Percentiles rank a stretch among this genome's conserved stretches.
Evolutionary conservation across 1,140 invertebrate species (phyloP).

Genomic region (Macrotrachela quadricornifera): DNA sequence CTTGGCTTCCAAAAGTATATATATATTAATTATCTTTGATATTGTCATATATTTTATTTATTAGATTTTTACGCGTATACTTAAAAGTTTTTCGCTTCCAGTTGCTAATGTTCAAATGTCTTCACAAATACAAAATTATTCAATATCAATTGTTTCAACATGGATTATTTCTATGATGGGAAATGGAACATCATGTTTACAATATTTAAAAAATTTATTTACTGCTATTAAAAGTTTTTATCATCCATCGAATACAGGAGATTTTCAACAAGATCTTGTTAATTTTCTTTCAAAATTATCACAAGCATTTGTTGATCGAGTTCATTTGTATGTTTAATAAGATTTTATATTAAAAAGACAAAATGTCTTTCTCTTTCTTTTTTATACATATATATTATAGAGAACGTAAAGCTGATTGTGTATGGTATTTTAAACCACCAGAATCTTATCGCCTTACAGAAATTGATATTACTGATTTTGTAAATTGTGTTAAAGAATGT

Average conservation of each 20-base stretch:
- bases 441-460: slow-evolving; percentile 50
- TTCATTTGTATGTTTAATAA: background rate
- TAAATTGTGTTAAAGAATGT: slow-evolving; percentile 44
- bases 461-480: slow-evolving; percentile 57
- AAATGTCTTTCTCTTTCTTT: background rate
- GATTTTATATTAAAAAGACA: no score
- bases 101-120: no score
- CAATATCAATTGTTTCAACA: no score
- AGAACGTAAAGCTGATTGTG: no score
- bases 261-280: background rate
- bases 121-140: no score
- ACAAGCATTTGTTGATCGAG: background rate
- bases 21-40: no score
- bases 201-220: slow-evolving; percentile 55
- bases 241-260: slow-evolving; percentile 62
- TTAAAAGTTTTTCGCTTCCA: no score
- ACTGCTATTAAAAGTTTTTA: slow-evolving; percentile 63
- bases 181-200: slow-evolving; percentile 38
- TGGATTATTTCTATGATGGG: slow-evolving; percentile 46
- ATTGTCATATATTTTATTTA: no score
- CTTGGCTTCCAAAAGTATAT: slow-evolving; percentile 43
- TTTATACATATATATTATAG: no score
- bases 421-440: slow-evolving; percentile 29
- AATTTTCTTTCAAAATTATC: background rate
- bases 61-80: no score